Evolutionary conservation across 2,113 vertebrate genomes (phyloP).

Genomic region (Garra rufa): DNA sequence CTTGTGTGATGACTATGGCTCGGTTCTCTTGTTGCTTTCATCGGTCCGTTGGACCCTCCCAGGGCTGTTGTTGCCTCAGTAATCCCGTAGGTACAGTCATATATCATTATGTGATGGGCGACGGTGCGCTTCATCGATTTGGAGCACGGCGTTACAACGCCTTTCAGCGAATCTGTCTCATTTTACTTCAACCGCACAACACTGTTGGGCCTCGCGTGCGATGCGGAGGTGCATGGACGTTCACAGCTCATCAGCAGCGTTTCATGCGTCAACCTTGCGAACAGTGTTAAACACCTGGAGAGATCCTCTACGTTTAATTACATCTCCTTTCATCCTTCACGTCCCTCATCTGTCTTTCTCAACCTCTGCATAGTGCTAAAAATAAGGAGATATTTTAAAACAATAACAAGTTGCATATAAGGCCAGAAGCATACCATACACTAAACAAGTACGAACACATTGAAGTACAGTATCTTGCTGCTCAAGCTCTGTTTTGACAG

Average conservation of each 20-base stretch:
- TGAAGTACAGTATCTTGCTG: background rate
- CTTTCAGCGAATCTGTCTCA: constrained; percentile 64
- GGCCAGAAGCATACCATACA: background rate
- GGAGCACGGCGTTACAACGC: constrained; percentile 61
- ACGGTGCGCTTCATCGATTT: constrained; percentile 60
- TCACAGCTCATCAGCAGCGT: constrained; percentile 64
- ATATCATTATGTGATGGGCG: constrained; percentile 62
- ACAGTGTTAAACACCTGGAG: constrained; percentile 78
- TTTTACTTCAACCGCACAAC: background rate
- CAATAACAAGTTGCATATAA: background rate
- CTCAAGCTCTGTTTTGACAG: background rate
- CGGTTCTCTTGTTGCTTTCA: constrained; percentile 62
- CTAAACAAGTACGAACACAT: background rate
- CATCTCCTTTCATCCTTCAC: constrained; percentile 66
- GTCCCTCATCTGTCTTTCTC: constrained; percentile 34
- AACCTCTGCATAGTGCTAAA: constrained; percentile 5
- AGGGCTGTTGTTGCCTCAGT: constrained; percentile 58
- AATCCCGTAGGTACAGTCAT: constrained; percentile 68
- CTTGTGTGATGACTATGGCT: constrained; percentile 56
- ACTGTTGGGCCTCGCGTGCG: background rate
- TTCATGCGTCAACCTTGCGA: constrained; percentile 76
- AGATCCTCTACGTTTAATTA: constrained; percentile 75
- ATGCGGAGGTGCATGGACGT: constrained; percentile 6
- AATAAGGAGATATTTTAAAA: background rate
- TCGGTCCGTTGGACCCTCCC: constrained; percentile 59